A percentile compares a stretch with the other conserved stretches of the same genome.
Conservation (phyloP, 2,888 invertebrate genomes). For the Lasius fuliginosus region DNA sequence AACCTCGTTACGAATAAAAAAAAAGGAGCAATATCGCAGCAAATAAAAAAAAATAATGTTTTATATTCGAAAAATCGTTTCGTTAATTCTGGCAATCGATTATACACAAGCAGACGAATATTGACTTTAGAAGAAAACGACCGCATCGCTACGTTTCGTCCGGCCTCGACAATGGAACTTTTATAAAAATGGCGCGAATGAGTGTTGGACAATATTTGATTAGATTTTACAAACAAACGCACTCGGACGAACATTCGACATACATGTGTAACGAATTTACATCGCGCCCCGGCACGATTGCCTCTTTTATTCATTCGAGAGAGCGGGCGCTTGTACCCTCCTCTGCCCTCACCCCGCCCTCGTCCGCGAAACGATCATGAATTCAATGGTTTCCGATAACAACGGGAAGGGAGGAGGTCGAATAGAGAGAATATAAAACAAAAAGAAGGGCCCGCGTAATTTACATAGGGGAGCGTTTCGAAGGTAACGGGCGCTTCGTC, state of each 20-base stretch:
- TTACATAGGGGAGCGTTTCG: conserved; percentile 44
- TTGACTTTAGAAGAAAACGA: conserved; percentile 6
- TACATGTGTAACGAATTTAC: conserved; percentile 56
- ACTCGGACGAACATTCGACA: conserved; percentile 39
- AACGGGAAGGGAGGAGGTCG: background rate
- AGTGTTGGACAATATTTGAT: conserved; percentile 53
- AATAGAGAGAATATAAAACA: conserved; percentile 39
- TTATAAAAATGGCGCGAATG: conserved; percentile 54
- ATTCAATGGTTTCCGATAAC: conserved; percentile 56
- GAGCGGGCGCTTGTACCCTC: conserved; percentile 30
- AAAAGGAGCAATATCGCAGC: background rate
- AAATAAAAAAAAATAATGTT: background rate
- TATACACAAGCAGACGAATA: conserved; percentile 38
- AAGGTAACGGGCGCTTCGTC: conserved; percentile 34
- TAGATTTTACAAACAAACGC: conserved; percentile 56
- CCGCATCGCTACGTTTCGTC: background rate
- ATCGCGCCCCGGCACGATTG: conserved; percentile 48
- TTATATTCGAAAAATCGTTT: conserved; percentile 21
- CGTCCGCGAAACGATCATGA: conserved; percentile 51
- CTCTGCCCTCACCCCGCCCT: conserved; percentile 12
- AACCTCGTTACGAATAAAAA: background rate
- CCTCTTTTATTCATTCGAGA: conserved; percentile 52
- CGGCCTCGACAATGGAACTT: conserved; percentile 12
- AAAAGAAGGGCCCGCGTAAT: conserved; percentile 46
- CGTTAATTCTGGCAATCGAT: conserved; percentile 40